These are phyloP conservation scores for Neogobius melanostomus DNA, from an alignment of 2,113 vertebrate genomes.

Conservation along the genomic window DNA sequence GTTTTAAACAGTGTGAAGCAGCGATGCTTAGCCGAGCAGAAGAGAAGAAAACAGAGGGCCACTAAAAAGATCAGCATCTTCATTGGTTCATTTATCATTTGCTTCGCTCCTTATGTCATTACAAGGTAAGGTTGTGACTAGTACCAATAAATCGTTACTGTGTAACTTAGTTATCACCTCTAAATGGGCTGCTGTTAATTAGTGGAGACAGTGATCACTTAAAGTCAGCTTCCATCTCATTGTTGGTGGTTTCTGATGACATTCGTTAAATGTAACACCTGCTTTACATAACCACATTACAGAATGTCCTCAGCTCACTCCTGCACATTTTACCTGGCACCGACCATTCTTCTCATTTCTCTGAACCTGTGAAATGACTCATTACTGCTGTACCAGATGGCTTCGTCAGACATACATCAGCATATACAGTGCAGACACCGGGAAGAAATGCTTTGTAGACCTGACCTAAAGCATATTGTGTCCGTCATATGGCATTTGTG, in stretches of 20 bases:
- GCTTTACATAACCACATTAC: conserved; percentile 2
- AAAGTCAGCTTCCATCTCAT: neutral
- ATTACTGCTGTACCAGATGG: conserved; percentile 18
- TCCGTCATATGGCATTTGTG: conserved; percentile 36
- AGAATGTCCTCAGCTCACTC: neutral
- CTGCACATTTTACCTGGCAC: neutral
- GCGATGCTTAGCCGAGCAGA: conserved; percentile 83
- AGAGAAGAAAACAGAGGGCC: conserved; percentile 78
- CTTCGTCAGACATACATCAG: conserved; percentile 11
- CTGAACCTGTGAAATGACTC: conserved; percentile 16
- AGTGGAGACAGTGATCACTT: conserved; percentile 10
- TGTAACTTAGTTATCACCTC: conserved; percentile 17
- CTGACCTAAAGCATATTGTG: conserved; percentile 1
- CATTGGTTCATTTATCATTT: conserved; percentile 84
- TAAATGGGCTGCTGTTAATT: conserved; percentile 2
- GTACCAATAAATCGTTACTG: conserved; percentile 21
- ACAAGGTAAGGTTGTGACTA: conserved; percentile 73
- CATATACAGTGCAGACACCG: neutral
- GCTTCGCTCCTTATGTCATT: conserved; percentile 84
- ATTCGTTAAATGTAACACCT: conserved; percentile 3
- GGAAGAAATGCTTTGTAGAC: conserved; percentile 8
- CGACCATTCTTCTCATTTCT: conserved; percentile 17
- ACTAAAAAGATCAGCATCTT: conserved; percentile 88
- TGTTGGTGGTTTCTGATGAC: conserved; percentile 2
- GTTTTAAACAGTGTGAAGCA: conserved; percentile 79